Evolutionary conservation across 2,797 vertebrate genomes (phyloP).

Genomic region (Notolabrus celidotus): DNA sequence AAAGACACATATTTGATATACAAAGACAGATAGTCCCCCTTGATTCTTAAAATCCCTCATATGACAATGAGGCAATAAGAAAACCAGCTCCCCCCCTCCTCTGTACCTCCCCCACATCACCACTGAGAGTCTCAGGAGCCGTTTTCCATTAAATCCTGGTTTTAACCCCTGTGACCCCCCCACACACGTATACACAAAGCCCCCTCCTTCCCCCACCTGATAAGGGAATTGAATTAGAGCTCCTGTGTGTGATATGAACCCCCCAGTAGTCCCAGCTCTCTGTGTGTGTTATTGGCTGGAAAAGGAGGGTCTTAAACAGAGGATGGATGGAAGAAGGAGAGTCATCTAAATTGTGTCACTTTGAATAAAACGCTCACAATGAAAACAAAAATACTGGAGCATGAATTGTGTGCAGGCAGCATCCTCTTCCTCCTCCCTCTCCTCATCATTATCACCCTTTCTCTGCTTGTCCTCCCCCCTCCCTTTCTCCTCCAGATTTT

Average conservation of each 20-base stretch:
- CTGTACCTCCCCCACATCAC: slow-evolving; percentile 62
- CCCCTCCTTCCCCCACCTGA: slow-evolving; percentile 44
- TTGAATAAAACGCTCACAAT: slow-evolving; percentile 34
- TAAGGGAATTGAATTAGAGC: slow-evolving; percentile 62
- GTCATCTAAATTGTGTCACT: slow-evolving; percentile 11
- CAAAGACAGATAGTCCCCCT: not conserved
- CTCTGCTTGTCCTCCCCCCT: too few species aligned
- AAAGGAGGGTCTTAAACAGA: slow-evolving; percentile 22
- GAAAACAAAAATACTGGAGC: slow-evolving; percentile 28
- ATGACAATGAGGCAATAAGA: slow-evolving; percentile 12
- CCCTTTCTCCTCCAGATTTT: too few species aligned
- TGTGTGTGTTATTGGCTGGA: slow-evolving; percentile 12
- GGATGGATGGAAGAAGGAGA: slow-evolving; percentile 12
- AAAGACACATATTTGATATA: not conserved
- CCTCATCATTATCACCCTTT: slow-evolving; percentile 8
- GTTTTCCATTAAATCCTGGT: slow-evolving; percentile 73
- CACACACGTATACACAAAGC: slow-evolving; percentile 40
- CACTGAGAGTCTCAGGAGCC: slow-evolving; percentile 52
- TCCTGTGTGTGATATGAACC: slow-evolving; percentile 45
- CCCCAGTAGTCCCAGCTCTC: slow-evolving; percentile 40
- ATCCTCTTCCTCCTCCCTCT: slow-evolving; percentile 5
- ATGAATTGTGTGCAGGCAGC: slow-evolving; percentile 27
- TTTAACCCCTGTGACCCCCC: slow-evolving; percentile 68
- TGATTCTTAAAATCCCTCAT: slow-evolving; percentile 7
- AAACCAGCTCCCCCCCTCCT: not conserved